Evolutionary conservation across 2,797 vertebrate genomes (phyloP), one percentile per base, ranked within the genome.

Genomic region (Chromobotia macracanthus): DNA sequence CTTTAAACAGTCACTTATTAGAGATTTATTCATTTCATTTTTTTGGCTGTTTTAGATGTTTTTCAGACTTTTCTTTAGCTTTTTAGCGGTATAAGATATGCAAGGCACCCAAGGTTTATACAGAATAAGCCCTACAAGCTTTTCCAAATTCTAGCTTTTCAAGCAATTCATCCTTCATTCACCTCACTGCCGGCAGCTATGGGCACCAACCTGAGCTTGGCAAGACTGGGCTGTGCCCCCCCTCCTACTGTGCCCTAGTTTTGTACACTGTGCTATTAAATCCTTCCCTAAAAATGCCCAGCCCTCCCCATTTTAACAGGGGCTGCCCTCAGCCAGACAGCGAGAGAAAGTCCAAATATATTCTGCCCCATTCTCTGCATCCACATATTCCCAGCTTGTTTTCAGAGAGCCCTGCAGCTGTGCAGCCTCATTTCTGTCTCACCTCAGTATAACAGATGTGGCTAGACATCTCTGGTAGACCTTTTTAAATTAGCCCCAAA

Each of bases 151-250:
- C 50, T 82, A 75, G 75, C 48, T 64, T 66, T 74, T 28, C 31
- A 55, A 77, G 71, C 83, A 80, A 88, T 91, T 89, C 84, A 86
- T 90, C 84, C 87, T 87, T 85, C 78, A 82, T 87, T 85, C 78
- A 82, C 74, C 80, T 86, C 82, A 87, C 77, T 83, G 80, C 86
- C 78, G 75, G 80, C 85, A 84, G 83, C 77, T 82, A 81, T 78
- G 74, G 86, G 81, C 58, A 55, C 81, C 82, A 71, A 38, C 85
- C 75, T 53, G 50, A 25, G 79, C 25, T 31, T 44, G 31, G 21
- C 23, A 15, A 58, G 51, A 69, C 51, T 56, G 50, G 18, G 46
- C 31, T 53, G 46, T 76, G 41, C 44, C 63, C 50, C n/a, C 25
- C 69, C 31, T 66, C 44, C 16, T 44, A 9, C 63, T 50, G 58